Conservation (phyloP, 2,797 vertebrate species). For the Girardinus metallicus region DNA sequence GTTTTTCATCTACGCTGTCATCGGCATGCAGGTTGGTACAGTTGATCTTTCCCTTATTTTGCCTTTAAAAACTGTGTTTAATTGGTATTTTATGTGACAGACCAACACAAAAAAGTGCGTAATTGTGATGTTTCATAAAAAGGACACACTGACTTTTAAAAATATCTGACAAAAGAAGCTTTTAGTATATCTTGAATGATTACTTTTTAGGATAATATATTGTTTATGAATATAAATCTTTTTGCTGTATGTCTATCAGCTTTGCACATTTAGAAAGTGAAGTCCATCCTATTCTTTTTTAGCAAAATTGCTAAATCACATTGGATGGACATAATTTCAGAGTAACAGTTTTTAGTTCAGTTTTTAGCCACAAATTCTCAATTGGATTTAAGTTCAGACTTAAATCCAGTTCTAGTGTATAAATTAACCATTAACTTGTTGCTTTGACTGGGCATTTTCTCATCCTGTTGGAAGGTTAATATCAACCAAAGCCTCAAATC, state of each 20-base stretch:
- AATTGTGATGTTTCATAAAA: background rate
- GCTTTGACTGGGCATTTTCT: background rate
- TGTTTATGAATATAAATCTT: background rate
- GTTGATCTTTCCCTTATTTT: background rate
- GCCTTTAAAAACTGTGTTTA: background rate
- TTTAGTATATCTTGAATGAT: background rate
- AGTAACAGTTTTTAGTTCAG: background rate
- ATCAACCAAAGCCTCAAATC: background rate
- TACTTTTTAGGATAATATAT: background rate
- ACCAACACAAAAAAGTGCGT: background rate
- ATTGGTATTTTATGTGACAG: background rate
- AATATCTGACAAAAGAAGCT: background rate
- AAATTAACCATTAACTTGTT: background rate
- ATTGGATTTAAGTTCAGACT: background rate
- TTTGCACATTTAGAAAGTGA: background rate
- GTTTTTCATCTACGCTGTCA: conserved; percentile 99
- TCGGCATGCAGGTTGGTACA: conserved; percentile 94
- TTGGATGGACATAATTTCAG: background rate
- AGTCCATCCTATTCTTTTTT: background rate
- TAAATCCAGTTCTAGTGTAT: background rate
- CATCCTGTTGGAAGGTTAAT: background rate
- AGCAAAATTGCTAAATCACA: background rate
- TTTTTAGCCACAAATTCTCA: background rate
- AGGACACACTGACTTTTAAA: background rate
- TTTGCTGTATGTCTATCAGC: background rate